Conservation (phyloP, 1,140 invertebrate species). For the Drosophila pectinifera region DNA sequence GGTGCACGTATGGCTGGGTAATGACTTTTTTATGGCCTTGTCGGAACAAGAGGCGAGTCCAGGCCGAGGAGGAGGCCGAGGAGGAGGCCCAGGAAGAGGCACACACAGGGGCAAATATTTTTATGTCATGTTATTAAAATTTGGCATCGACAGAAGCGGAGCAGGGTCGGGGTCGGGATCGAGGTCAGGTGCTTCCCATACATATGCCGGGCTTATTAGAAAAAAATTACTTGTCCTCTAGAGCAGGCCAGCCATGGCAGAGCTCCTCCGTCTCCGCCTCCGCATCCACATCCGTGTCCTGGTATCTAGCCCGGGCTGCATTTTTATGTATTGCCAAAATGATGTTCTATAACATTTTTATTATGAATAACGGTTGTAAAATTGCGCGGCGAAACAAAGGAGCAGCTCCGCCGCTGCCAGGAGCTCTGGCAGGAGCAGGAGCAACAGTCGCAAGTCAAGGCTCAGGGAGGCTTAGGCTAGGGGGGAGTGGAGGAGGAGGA, state of each 20-base stretch:
- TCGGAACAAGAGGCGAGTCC: constrained; percentile 48
- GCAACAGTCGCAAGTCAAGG: constrained; percentile 73
- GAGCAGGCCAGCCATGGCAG: too few relatives aligned
- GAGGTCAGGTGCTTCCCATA: constrained; percentile 24
- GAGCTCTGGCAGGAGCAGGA: too few relatives aligned
- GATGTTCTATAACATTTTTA: constrained; percentile 84
- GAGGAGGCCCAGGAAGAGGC: background rate
- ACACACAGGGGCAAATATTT: constrained; percentile 70
- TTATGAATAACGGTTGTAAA: constrained; percentile 84
- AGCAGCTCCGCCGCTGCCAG: constrained; percentile 1
- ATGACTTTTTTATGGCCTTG: constrained; percentile 83
- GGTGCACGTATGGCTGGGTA: constrained; percentile 60
- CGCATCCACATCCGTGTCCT: background rate
- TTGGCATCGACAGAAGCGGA: constrained; percentile 49
- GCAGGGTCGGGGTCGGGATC: too few relatives aligned
- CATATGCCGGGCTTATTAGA: constrained; percentile 72
- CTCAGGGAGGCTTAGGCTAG: constrained; percentile 4
- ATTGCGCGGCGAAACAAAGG: constrained; percentile 62
- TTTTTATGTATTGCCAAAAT: constrained; percentile 84
- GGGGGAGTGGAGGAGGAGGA: too few relatives aligned
- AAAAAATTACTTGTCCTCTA: constrained; percentile 70
- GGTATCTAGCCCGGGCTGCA: constrained; percentile 59
- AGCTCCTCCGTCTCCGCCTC: background rate
- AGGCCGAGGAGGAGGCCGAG: too few relatives aligned
- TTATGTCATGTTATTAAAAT: constrained; percentile 84